Evolutionary conservation across 2,888 invertebrate species (phyloP).

Genomic region (Ormyrus thymus): DNA sequence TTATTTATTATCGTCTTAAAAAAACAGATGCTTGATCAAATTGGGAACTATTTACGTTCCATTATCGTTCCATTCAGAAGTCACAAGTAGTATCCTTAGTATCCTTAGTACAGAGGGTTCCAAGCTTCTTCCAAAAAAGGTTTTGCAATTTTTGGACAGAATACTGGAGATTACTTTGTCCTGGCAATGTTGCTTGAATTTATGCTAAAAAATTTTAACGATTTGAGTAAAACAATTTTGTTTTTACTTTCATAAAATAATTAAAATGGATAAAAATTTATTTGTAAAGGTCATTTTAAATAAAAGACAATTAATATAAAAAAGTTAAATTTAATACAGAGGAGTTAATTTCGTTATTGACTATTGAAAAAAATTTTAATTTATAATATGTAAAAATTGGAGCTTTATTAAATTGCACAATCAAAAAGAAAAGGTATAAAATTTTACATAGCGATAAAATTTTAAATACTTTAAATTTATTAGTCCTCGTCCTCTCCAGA

Average conservation of each 20-base stretch:
- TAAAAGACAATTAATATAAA: conserved; percentile 6
- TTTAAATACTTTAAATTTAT: conserved; percentile 57
- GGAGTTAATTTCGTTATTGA: conserved; percentile 6
- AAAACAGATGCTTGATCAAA: conserved; percentile 51
- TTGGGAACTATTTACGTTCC: conserved; percentile 47
- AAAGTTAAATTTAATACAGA: conserved; percentile 5
- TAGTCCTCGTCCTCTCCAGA: conserved; percentile 78
- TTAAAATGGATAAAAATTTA: not conserved
- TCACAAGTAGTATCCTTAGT: conserved; percentile 26
- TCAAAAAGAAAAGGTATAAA: no score
- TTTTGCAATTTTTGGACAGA: conserved; percentile 61
- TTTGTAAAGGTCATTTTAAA: not conserved
- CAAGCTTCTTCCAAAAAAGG: conserved; percentile 45
- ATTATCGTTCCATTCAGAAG: conserved; percentile 54
- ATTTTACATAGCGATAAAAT: conserved; percentile 32
- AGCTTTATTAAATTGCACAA: no score
- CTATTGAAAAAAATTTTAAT: conserved; percentile 6
- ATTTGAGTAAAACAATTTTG: conserved; percentile 16
- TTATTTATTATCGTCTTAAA: conserved; percentile 45
- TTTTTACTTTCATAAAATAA: conserved; percentile 15
- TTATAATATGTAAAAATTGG: conserved; percentile 5
- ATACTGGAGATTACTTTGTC: conserved; percentile 64
- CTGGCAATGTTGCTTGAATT: conserved; percentile 68
- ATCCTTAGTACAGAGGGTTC: conserved; percentile 50
- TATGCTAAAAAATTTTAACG: conserved; percentile 56